Conservation (phyloP, 2,797 vertebrate species). For the Epinephelus malabaricus region DNA sequence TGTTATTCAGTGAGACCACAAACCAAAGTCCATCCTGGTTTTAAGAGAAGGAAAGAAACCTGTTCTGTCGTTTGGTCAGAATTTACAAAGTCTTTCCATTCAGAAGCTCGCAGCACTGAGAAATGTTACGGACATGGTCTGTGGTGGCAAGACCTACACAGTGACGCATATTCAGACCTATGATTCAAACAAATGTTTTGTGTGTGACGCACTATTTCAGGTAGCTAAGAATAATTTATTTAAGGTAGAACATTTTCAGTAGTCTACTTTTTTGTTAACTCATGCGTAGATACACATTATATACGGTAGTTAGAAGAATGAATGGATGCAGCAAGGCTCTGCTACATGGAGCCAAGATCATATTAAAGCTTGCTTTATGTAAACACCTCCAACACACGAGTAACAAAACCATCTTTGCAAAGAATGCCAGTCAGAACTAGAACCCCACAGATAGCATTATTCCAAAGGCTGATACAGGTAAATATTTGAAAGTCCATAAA, state of each 20-base stretch:
- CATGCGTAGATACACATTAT: constrained; percentile 11
- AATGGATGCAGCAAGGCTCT: background rate
- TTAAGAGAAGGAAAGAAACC: constrained; percentile 80
- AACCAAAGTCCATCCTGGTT: constrained; percentile 77
- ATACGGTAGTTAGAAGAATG: background rate
- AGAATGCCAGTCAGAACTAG: too few relatives aligned
- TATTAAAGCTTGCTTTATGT: background rate
- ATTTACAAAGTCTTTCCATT: constrained; percentile 76
- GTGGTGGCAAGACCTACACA: constrained; percentile 74
- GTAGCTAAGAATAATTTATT: constrained; percentile 51
- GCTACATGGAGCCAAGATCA: background rate
- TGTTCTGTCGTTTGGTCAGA: constrained; percentile 78
- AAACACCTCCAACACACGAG: background rate
- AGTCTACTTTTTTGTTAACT: constrained; percentile 1
- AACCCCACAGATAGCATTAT: too few relatives aligned
- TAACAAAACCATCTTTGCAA: background rate
- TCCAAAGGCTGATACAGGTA: too few relatives aligned
- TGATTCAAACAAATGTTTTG: constrained; percentile 52
- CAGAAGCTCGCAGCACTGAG: constrained; percentile 60
- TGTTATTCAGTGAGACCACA: constrained; percentile 79
- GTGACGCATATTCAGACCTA: constrained; percentile 72
- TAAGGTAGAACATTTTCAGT: constrained; percentile 48
- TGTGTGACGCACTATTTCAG: constrained; percentile 52
- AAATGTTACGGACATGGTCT: constrained; percentile 74
- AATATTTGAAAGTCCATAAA: too few relatives aligned